phyloP scores from a whole-genome alignment of 2,797 vertebrate genomes.

The Malurus splendens region DNA sequence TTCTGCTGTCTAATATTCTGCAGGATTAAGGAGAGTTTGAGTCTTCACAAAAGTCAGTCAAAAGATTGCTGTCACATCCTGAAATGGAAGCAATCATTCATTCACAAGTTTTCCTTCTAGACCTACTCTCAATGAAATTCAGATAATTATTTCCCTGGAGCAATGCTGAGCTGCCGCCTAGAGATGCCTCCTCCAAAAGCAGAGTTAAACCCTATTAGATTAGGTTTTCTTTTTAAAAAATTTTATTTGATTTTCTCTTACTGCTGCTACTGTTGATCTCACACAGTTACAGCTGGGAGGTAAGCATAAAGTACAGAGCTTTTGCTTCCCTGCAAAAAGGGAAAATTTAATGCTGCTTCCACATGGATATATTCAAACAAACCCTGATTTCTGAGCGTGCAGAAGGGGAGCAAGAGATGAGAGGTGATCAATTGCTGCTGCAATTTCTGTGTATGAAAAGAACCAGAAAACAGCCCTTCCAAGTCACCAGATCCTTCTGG shows the following conservation, averaged over 20 bases:
- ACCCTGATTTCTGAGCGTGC: background rate
- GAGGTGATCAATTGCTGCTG: background rate
- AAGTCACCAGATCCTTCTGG: background rate
- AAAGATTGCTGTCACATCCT: background rate
- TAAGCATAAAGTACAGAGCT: background rate
- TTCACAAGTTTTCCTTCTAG: background rate
- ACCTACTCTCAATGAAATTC: constrained; percentile 10
- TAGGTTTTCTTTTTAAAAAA: background rate
- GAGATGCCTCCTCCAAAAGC: background rate
- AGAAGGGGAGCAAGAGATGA: background rate
- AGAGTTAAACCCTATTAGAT: background rate
- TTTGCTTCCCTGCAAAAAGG: background rate
- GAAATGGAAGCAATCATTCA: constrained; percentile 30
- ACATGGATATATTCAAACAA: background rate
- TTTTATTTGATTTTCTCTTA: background rate
- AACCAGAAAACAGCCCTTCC: background rate
- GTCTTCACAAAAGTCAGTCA: background rate
- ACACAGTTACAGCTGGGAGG: background rate
- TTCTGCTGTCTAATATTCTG: background rate
- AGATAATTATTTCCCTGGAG: constrained; percentile 12
- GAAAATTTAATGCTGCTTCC: background rate
- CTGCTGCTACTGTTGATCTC: background rate
- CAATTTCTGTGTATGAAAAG: background rate
- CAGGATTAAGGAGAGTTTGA: constrained; percentile 11
- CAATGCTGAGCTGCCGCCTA: background rate